A percentile compares a stretch with the other conserved stretches of the same genome.
These are phyloP conservation scores for Dicerorhinus sumatrensis DNA, from an alignment of 2,113 vertebrate genomes.

Conservation along the genomic window DNA sequence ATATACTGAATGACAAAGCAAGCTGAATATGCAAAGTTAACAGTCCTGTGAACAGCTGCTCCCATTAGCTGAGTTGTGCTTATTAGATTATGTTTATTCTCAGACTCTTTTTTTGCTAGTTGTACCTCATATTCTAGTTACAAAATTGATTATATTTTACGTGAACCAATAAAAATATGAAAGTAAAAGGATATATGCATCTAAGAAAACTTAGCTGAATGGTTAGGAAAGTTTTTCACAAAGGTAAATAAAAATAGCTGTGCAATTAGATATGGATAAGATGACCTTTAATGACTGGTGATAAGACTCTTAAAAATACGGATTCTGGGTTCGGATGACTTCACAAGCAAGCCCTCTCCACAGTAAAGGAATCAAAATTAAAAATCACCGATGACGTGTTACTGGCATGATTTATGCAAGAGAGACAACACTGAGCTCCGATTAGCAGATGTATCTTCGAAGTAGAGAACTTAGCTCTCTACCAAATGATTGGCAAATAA, in stretches of 20 bases:
- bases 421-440: background rate
- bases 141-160: background rate
- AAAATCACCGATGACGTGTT: background rate
- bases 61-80: background rate
- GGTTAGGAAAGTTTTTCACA: background rate
- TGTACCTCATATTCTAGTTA: background rate
- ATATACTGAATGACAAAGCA: background rate
- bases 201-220: background rate
- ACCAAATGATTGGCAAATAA: background rate
- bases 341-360: background rate
- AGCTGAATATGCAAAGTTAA: background rate
- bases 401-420: background rate
- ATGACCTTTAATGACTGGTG: background rate
- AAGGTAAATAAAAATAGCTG: background rate
- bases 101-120: background rate
- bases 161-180: background rate
- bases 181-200: background rate
- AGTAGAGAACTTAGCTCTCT: background rate
- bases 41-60: background rate
- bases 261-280: background rate
- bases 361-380: background rate
- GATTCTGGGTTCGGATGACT: background rate
- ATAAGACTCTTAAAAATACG: conserved; percentile 35
- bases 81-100: background rate
- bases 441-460: background rate